phyloP scores from a whole-genome alignment of 1,140 invertebrate genomes.

The Akabosia matsudoensis region DNA sequence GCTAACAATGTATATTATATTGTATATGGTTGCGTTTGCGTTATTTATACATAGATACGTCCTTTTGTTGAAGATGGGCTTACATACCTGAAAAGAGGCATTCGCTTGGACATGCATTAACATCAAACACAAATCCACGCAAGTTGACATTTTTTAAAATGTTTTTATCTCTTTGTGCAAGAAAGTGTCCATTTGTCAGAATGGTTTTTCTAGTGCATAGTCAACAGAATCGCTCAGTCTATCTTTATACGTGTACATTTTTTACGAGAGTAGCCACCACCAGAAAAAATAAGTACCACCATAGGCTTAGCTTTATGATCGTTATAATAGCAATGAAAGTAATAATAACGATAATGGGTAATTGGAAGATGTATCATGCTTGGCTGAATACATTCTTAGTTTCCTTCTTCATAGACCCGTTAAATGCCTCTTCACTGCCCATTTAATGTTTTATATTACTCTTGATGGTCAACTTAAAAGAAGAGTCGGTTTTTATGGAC shows the following conservation, averaged over 20 bases:
- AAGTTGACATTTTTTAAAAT: no score
- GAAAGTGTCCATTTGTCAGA: no score
- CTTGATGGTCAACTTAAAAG: neutral
- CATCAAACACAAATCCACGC: no score
- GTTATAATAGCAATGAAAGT: conserved; percentile 14
- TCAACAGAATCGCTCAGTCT: neutral
- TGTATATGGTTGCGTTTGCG: no score
- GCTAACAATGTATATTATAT: no score
- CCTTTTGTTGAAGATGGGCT: no score
- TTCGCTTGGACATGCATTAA: no score
- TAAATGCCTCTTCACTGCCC: neutral
- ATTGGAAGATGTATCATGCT: conserved; percentile 10
- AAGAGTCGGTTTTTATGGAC: neutral
- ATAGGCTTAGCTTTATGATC: conserved; percentile 8
- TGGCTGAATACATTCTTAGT: neutral
- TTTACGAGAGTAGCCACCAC: neutral
- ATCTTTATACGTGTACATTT: neutral
- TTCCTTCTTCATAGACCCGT: no score
- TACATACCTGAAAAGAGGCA: no score
- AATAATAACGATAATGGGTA: conserved; percentile 21
- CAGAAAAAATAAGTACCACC: neutral
- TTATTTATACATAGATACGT: no score
- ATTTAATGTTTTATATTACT: conserved; percentile 7
- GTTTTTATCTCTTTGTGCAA: no score
- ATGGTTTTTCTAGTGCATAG: no score